Conservation (phyloP, 2,797 vertebrate genomes). For the Micromesistius poutassou region DNA sequence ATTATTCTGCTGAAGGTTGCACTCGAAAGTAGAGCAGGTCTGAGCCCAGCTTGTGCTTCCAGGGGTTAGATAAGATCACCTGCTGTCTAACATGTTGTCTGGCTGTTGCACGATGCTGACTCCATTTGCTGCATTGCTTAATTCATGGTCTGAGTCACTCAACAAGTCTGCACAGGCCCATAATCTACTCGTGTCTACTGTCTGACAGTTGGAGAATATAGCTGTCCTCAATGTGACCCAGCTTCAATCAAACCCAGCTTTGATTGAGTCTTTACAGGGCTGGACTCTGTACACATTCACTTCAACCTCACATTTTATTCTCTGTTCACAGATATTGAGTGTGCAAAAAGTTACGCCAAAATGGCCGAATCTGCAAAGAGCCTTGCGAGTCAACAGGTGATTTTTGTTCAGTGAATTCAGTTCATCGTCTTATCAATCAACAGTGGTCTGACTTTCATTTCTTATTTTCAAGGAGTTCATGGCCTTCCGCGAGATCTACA, state of each 20-base stretch:
- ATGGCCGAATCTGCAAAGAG: constrained; percentile 92
- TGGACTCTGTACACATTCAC: not conserved
- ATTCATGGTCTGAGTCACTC: not conserved
- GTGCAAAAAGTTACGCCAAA: constrained; percentile 89
- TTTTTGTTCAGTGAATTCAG: constrained; percentile 11
- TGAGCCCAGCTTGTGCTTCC: no score
- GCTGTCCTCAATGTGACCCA: not conserved
- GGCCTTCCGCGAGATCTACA: constrained; percentile 91
- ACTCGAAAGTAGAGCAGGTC: no score
- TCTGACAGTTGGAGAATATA: not conserved
- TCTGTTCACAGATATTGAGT: constrained; percentile 84
- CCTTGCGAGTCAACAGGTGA: constrained; percentile 87
- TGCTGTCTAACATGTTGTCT: not conserved
- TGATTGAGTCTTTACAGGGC: not conserved
- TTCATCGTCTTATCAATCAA: not conserved
- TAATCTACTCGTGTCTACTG: not conserved
- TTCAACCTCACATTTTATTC: not conserved
- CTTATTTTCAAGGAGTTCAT: constrained; percentile 81
- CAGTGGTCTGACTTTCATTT: constrained; percentile 3
- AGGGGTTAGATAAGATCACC: no score
- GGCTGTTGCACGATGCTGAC: not conserved
- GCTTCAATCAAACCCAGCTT: not conserved
- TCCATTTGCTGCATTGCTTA: not conserved
- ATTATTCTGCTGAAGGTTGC: not conserved
- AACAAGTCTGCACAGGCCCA: not conserved